Evolutionary conservation across 2,797 vertebrate genomes (phyloP).

Genomic region (Heteromormyrus szaboi): DNA sequence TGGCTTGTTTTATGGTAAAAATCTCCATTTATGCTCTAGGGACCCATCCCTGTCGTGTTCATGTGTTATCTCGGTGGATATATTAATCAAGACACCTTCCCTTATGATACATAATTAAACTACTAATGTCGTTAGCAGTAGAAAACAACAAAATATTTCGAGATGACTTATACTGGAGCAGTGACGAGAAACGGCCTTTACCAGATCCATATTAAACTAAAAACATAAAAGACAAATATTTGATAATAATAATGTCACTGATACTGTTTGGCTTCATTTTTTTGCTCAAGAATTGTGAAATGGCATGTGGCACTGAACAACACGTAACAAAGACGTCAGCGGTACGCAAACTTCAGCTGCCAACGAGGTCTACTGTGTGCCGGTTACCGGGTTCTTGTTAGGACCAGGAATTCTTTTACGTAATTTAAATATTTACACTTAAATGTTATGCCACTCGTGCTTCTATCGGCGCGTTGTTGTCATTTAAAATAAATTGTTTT

Average conservation of each 20-base stretch:
- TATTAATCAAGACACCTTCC: constrained; percentile 61
- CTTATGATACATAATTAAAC: constrained; percentile 60
- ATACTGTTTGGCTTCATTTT: not conserved
- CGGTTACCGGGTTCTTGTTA: not conserved
- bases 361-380: not conserved
- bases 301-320: not conserved
- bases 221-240: not conserved
- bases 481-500: constrained; percentile 25
- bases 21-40: constrained; percentile 13
- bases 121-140: constrained; percentile 51
- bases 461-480: not conserved
- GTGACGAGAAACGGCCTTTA: not conserved
- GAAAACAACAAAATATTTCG: constrained; percentile 33
- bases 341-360: not conserved
- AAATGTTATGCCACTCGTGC: not conserved
- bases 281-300: not conserved
- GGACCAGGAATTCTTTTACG: not conserved
- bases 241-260: not conserved
- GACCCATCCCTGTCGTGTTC: not conserved
- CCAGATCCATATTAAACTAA: not conserved
- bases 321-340: not conserved
- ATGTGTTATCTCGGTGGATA: constrained; percentile 53
- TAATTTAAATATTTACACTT: not conserved
- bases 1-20: not conserved
- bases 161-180: not conserved